phyloP scores from a whole-genome alignment of 2,888 invertebrate genomes.

The Caenorhabditis drosophilae region DNA sequence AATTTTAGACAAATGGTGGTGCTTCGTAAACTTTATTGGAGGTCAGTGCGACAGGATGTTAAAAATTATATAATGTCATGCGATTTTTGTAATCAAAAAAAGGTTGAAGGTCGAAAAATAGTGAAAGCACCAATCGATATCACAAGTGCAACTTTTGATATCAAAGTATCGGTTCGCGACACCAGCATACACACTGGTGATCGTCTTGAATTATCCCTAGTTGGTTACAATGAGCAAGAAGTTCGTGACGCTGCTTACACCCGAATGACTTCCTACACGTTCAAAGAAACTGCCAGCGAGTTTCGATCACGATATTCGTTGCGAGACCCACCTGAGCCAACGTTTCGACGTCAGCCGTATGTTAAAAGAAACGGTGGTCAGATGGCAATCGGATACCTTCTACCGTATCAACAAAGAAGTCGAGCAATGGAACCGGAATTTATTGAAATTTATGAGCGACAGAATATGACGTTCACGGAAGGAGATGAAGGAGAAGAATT shows the following conservation, averaged over 20 bases:
- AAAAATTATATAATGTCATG: slow-evolving; percentile 46
- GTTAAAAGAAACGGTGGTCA: slow-evolving; percentile 37
- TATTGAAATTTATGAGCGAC: slow-evolving; percentile 28
- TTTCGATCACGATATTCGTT: slow-evolving; percentile 18
- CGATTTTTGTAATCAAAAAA: slow-evolving; percentile 49
- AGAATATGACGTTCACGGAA: slow-evolving; percentile 14
- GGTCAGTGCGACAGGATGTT: slow-evolving; percentile 54
- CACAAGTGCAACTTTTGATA: slow-evolving; percentile 46
- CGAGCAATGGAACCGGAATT: slow-evolving; percentile 36
- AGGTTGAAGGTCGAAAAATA: slow-evolving; percentile 51
- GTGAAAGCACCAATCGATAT: slow-evolving; percentile 56
- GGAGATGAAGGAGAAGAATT: slow-evolving; percentile 1
- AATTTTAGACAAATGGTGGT: slow-evolving; percentile 51
- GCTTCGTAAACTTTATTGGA: slow-evolving; percentile 50
- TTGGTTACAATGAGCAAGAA: slow-evolving; percentile 49
- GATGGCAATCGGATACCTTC: slow-evolving; percentile 36
- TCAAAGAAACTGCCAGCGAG: slow-evolving; percentile 44
- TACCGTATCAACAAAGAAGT: slow-evolving; percentile 42
- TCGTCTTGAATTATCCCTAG: slow-evolving; percentile 25
- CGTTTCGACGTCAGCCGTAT: slow-evolving; percentile 52
- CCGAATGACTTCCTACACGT: slow-evolving; percentile 54
- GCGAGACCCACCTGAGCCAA: slow-evolving; percentile 11
- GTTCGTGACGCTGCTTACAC: slow-evolving; percentile 41
- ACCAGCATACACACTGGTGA: slow-evolving; percentile 8
- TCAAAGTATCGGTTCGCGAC: slow-evolving; percentile 27